These are phyloP conservation scores for Mystacornis crossleyi DNA, from an alignment of 2,113 vertebrate genomes.

Conservation along the genomic window DNA sequence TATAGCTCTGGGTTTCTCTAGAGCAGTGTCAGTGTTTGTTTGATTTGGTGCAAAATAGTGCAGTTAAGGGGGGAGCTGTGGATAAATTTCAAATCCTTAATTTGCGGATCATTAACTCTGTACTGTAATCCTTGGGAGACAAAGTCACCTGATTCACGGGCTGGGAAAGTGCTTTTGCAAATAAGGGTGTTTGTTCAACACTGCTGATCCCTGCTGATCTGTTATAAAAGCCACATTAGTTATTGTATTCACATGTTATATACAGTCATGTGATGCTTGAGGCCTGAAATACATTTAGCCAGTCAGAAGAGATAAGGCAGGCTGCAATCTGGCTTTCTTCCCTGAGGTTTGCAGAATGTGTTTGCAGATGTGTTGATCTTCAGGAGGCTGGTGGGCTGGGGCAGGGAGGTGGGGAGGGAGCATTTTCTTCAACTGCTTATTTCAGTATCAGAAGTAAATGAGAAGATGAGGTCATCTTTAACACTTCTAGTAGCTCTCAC, in stretches of 20 bases:
- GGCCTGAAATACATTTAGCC: slow-evolving; percentile 51
- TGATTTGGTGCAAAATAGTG: neutral
- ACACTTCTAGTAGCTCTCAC: neutral
- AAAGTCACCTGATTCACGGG: slow-evolving; percentile 14
- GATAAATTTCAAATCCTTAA: slow-evolving; percentile 34
- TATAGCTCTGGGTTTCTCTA: neutral
- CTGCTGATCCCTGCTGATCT: slow-evolving; percentile 54
- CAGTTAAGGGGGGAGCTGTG: neutral
- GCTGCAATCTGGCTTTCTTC: slow-evolving; percentile 62
- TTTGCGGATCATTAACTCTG: slow-evolving; percentile 41
- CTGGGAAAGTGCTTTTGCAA: slow-evolving; percentile 54
- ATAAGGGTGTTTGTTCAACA: slow-evolving; percentile 56
- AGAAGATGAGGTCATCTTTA: neutral
- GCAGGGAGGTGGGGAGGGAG: neutral
- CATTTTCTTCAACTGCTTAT: neutral
- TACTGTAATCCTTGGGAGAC: slow-evolving; percentile 20
- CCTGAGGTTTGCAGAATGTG: slow-evolving; percentile 60
- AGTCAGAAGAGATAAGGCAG: slow-evolving; percentile 68
- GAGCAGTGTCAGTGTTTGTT: neutral
- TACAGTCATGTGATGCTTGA: slow-evolving; percentile 54
- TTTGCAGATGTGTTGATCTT: slow-evolving; percentile 64
- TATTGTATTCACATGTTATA: slow-evolving; percentile 31
- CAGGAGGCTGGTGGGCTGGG: neutral
- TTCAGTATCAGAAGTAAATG: neutral
- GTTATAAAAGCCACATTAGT: slow-evolving; percentile 48